These are phyloP conservation scores for Montifringilla adamsi DNA, from an alignment of 2,113 vertebrate genomes.

Conservation along the genomic window DNA sequence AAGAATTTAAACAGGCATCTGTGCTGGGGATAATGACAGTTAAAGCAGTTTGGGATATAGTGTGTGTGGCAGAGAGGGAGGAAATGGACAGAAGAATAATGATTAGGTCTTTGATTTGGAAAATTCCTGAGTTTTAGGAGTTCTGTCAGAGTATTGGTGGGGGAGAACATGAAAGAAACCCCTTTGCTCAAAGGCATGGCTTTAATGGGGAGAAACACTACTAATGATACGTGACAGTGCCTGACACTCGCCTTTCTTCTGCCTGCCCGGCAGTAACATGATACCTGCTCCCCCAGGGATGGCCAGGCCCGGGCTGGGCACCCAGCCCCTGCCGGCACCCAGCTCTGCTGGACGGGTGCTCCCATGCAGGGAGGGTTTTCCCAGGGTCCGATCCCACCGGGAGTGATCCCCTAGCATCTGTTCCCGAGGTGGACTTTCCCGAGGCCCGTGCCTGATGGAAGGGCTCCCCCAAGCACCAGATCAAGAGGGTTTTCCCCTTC, in stretches of 20 bases:
- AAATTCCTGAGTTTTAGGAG: slow-evolving; percentile 65
- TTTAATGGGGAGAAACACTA: slow-evolving; percentile 58
- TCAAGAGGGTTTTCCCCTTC: accelerated
- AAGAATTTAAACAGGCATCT: slow-evolving; percentile 68
- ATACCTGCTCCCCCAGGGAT: neutral
- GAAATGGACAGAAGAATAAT: neutral
- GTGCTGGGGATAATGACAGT: slow-evolving; percentile 63
- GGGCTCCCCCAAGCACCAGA: neutral
- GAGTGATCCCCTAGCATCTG: too few species aligned
- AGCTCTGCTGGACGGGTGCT: too few species aligned
- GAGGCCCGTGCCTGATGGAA: neutral
- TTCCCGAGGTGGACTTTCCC: too few species aligned
- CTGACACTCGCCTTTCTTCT: slow-evolving; percentile 46
- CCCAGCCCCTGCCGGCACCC: neutral
- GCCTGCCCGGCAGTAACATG: slow-evolving; percentile 4
- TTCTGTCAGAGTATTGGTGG: slow-evolving; percentile 36
- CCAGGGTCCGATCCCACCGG: accelerated
- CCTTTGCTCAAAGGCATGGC: slow-evolving; percentile 62
- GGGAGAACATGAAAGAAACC: slow-evolving; percentile 63
- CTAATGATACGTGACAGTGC: slow-evolving; percentile 51
- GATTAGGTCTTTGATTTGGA: slow-evolving; percentile 66
- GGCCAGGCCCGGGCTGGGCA: neutral
- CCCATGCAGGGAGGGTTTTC: neutral
- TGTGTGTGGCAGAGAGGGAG: neutral
- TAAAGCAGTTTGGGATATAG: slow-evolving; percentile 24